Evolutionary conservation across 2,888 invertebrate species (phyloP).

Genomic region (Melinaea marsaeus): DNA sequence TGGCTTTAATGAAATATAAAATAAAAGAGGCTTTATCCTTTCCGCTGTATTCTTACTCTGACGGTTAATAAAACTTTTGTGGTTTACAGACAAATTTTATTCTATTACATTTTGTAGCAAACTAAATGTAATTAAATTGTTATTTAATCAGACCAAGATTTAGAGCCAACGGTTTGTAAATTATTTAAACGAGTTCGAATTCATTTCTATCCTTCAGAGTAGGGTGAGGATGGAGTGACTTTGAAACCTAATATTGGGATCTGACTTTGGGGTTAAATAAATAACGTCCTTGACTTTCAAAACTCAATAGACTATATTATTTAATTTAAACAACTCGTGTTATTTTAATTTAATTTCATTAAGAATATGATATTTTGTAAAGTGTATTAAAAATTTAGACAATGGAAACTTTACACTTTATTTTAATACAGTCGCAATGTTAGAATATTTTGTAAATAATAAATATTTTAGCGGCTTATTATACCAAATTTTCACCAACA

Average conservation of each 20-base stretch:
- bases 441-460: constrained; percentile 20
- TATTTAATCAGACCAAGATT: constrained; percentile 28
- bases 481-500: constrained; percentile 17
- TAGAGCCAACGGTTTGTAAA: constrained; percentile 19
- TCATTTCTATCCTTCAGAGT: constrained; percentile 22
- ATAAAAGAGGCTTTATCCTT: too few species aligned
- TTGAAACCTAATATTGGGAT: neutral
- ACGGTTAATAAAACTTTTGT: too few species aligned
- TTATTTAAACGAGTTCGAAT: constrained; percentile 20
- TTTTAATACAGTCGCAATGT: constrained; percentile 1
- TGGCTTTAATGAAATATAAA: too few species aligned
- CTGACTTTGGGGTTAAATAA: neutral
- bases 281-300: neutral
- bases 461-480: constrained; percentile 22
- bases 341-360: too few species aligned
- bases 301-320: neutral
- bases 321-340: too few species aligned
- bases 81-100: neutral
- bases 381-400: neutral
- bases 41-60: too few species aligned
- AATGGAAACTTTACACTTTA: neutral
- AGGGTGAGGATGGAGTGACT: constrained; percentile 14
- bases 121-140: constrained; percentile 23
- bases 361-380: too few species aligned
- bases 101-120: neutral